Base-by-base conservation (phyloP, 2,888 invertebrate species). In the Oithona nana region DNA sequence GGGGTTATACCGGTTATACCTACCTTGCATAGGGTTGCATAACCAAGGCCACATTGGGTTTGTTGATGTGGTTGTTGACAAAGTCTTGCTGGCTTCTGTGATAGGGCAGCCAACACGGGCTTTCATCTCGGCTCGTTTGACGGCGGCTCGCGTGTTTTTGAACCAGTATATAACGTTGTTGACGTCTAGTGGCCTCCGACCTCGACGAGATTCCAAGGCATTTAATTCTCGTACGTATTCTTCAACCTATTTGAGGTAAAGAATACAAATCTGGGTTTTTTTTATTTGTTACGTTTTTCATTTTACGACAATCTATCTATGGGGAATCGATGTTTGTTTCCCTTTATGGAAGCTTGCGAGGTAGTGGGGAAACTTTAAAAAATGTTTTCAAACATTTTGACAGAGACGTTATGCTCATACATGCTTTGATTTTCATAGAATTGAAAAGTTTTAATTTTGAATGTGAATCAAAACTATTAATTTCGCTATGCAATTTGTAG, bases 151-250 rank as follows among this genome's bases (percentile, higher is more conserved):
- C 0, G 95, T 94, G 71, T 95, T 95, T 73, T 95, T 94, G 75
- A 98, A 98, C 90, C 90, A 90, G 70, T 90, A 90, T 20, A 93
- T 92, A 20, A 94, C 92, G 71, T 94, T 94, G 71, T 92, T 92
- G 3, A 94, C 85, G 73, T 95, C 94, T 61, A 95, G 76, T 0
- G 93, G 93, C 71, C 94, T 92, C 57, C 94, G 79, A 1, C 93
- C 94, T 61, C 88, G 80, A 51, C 95, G 80, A 59, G 93, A 94
- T 70, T 93, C 92, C 66, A 94, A 75, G 64, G 83, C 82, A 73
- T 98, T 98, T 67, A 98, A 76, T 71, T 93, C 92, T 68, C 87
- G 83, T 63, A 97, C 89, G 74, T 93, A 97, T 67, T 89, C 62
- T 28, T 61, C 61, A 8, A 61, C 61, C 61, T 61, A 28, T 16